phyloP scores from a whole-genome alignment of 2,888 invertebrate species.

The Eupithecia subumbrata region DNA sequence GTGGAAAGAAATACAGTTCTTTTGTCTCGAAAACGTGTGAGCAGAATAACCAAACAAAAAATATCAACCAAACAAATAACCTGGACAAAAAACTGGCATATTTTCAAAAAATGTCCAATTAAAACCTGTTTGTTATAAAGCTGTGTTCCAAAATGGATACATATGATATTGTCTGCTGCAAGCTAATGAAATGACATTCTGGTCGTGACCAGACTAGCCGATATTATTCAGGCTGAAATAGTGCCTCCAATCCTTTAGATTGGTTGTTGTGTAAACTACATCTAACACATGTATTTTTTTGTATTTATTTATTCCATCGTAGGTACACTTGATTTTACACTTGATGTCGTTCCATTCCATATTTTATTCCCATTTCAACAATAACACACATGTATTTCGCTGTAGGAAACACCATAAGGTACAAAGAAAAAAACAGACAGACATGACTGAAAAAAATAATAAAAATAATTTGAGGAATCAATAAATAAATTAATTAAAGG shows the following conservation, averaged over 20 bases:
- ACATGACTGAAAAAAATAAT: too few relatives aligned
- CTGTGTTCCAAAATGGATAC: slow-evolving; percentile 32
- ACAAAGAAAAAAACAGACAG: too few relatives aligned
- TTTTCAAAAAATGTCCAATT: slow-evolving; percentile 10
- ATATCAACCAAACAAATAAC: slow-evolving; percentile 4
- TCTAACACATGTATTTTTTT: too few relatives aligned
- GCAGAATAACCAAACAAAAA: not conserved
- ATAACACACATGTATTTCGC: too few relatives aligned
- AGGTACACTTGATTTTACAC: too few relatives aligned
- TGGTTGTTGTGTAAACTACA: not conserved
- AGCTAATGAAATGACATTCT: slow-evolving; percentile 58
- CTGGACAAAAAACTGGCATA: not conserved
- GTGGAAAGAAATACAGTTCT: not conserved
- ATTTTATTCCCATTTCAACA: too few relatives aligned
- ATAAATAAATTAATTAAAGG: too few relatives aligned
- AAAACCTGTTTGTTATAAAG: slow-evolving; percentile 16
- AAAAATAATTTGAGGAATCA: too few relatives aligned
- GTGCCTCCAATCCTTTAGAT: slow-evolving; percentile 8
- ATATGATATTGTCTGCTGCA: slow-evolving; percentile 37
- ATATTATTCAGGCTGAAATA: slow-evolving; percentile 28
- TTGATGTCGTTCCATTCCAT: too few relatives aligned
- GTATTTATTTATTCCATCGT: too few relatives aligned
- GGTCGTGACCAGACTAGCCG: slow-evolving; percentile 47
- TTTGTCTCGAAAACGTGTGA: not conserved
- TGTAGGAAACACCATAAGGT: too few relatives aligned